Evolutionary conservation across 2,797 vertebrate species (phyloP).

Genomic region (Dicrostonyx torquatus): DNA sequence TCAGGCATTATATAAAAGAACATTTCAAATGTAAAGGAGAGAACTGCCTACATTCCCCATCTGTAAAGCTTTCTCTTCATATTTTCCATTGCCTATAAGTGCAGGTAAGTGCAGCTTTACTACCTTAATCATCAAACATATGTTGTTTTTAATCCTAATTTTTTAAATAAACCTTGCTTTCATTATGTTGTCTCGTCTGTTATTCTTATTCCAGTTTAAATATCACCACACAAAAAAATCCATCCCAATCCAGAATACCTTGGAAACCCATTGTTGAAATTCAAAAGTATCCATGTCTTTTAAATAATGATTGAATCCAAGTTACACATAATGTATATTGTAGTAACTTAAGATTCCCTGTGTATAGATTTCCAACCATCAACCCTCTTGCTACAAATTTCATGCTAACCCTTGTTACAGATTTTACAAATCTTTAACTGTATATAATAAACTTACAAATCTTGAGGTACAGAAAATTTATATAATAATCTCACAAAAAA

Average conservation of each 20-base stretch:
- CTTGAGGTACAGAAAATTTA: background rate
- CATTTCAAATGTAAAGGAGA: background rate
- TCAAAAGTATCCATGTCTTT: background rate
- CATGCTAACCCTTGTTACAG: background rate
- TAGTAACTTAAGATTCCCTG: background rate
- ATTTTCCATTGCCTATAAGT: background rate
- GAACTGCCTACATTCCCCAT: background rate
- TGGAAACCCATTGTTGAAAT: background rate
- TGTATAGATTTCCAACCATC: background rate
- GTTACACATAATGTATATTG: background rate
- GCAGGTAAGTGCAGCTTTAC: background rate
- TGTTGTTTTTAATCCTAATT: background rate
- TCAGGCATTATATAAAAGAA: background rate
- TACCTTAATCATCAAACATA: background rate
- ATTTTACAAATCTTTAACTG: background rate
- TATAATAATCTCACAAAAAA: too few relatives aligned
- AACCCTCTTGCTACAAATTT: background rate
- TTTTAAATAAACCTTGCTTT: background rate
- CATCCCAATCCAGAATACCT: background rate
- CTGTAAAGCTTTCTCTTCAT: background rate
- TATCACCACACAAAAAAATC: background rate
- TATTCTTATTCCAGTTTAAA: background rate
- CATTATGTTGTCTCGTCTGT: background rate
- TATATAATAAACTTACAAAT: background rate
- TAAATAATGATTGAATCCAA: background rate